Percentiles rank a stretch among this genome's conserved stretches.
Evolutionary conservation across 1,140 invertebrate species (phyloP).

Genomic region (Drosophila carrolli): DNA sequence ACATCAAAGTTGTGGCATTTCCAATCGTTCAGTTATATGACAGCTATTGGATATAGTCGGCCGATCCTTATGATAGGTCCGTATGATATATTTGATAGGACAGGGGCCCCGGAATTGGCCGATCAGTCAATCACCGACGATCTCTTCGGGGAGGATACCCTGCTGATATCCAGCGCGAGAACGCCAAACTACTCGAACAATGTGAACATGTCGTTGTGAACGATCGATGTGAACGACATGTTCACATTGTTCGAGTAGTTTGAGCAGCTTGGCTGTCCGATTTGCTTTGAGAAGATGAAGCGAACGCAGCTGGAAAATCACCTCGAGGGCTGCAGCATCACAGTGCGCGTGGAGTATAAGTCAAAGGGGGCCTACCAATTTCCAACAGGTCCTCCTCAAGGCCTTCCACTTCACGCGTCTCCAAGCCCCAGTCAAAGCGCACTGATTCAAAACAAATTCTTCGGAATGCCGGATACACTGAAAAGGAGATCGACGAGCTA

Average conservation of each 20-base stretch:
- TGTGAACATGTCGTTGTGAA: too few species aligned
- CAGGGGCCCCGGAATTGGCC: conserved; percentile 50
- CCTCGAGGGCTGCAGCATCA: conserved; percentile 76
- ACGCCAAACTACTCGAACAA: conserved; percentile 42
- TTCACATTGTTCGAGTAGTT: too few species aligned
- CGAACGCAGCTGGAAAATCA: conserved; percentile 65
- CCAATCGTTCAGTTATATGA: too few species aligned
- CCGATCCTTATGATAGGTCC: too few species aligned
- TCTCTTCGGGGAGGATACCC: conserved; percentile 59
- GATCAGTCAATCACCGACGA: conserved; percentile 69
- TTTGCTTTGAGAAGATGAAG: conserved; percentile 76
- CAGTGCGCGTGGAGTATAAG: conserved; percentile 36
- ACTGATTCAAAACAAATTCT: conserved; percentile 28
- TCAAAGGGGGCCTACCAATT: conserved; percentile 4
- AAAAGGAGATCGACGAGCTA: conserved; percentile 39
- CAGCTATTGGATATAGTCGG: too few species aligned
- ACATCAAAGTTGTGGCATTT: too few species aligned
- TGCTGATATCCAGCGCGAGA: conserved; percentile 73
- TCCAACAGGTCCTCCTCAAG: neutral
- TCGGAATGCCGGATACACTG: conserved; percentile 53
- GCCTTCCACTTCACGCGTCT: neutral
- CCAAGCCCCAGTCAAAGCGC: conserved; percentile 1
- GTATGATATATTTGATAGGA: too few species aligned
- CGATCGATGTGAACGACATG: too few species aligned
- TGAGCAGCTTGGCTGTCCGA: too few species aligned